A percentile compares a stretch with the other conserved stretches of the same genome.
Evolutionary conservation across 2,888 invertebrate species (phyloP).

Genomic region (Alsophila aescularia): DNA sequence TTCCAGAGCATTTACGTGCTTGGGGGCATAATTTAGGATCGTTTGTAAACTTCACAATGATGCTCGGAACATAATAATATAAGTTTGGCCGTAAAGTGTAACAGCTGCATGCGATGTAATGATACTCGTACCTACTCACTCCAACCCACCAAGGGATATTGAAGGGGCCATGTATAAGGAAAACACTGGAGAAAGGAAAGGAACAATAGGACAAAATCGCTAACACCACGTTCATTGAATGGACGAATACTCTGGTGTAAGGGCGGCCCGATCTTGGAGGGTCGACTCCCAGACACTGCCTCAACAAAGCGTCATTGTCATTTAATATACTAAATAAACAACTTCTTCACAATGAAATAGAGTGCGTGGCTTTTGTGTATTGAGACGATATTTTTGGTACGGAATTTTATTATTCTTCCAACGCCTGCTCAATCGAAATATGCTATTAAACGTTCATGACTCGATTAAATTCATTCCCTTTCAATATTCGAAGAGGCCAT

Average conservation of each 20-base stretch:
- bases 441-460: slow-evolving; percentile 38
- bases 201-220: slow-evolving; percentile 50
- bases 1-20: slow-evolving; percentile 32
- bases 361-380: slow-evolving; percentile 31
- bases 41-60: slow-evolving; percentile 68
- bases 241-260: slow-evolving; percentile 50
- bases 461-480: slow-evolving; percentile 41
- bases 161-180: slow-evolving; percentile 59
- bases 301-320: slow-evolving; percentile 60
- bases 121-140: slow-evolving; percentile 55
- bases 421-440: slow-evolving; percentile 32
- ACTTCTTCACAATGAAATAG: slow-evolving; percentile 31
- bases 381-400: slow-evolving; percentile 16
- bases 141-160: slow-evolving; percentile 49
- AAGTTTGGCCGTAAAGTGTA: slow-evolving; percentile 77
- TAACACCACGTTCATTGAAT: slow-evolving; percentile 57
- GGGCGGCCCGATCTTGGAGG: slow-evolving; percentile 54
- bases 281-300: slow-evolving; percentile 48
- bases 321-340: slow-evolving; percentile 55
- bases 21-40: slow-evolving; percentile 52
- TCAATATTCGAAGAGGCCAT: slow-evolving; percentile 28
- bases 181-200: slow-evolving; percentile 54
- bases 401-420: slow-evolving; percentile 33
- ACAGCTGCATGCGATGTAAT: slow-evolving; percentile 76
- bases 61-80: slow-evolving; percentile 72